Evolutionary conservation across 2,113 vertebrate species (phyloP), one percentile per base, ranked within the genome.

Genomic region (Atrichornis clamosus): DNA sequence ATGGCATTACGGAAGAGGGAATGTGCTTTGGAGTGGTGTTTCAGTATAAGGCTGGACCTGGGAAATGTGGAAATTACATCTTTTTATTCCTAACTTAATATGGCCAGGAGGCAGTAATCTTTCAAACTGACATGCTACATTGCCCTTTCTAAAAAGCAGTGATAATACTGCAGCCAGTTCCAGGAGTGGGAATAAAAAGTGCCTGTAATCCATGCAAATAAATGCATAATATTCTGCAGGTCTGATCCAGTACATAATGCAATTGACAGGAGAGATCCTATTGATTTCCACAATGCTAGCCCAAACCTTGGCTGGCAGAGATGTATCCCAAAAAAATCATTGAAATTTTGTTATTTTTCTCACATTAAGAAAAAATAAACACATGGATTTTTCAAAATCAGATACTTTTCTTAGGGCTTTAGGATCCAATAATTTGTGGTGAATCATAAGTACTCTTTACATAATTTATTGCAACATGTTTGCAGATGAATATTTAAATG

Each of bases 191-290:
- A 94, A 79, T 81, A 76, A 93, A 78, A 89, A 78, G 32, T 3
- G 2, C 20, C 68, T 92, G 15, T 85, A 93, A 96, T 93, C 85
- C 88, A 81, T 95, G 70, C 63, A 93, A 77, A 96, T 70, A 90
- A 39, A 91, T 91, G 64, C 37, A 93, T 49, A 84, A 88, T 92
- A 86, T 88, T 94, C 79, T 77, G 32, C 72, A 93, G 59, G 47
- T 60, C 75, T 97, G 84, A 83, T 91, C 32, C 75, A 78, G 47
- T 84, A 88, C 79, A 70, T 90, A 93, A 90, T 90, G 68, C 26
- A 80, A 86, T 90, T 69, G 93, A 90, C 79, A 82, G 46, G 84
- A 78, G 68, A 85, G 30, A 30, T 77, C 39, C 49, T 59, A 83
- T 64, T 92, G 95, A 90, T 95, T 96, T 93, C 72, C 60, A 44